These are phyloP conservation scores for Garrulus glandarius DNA, from an alignment of 2,797 vertebrate species.

Conservation along the genomic window DNA sequence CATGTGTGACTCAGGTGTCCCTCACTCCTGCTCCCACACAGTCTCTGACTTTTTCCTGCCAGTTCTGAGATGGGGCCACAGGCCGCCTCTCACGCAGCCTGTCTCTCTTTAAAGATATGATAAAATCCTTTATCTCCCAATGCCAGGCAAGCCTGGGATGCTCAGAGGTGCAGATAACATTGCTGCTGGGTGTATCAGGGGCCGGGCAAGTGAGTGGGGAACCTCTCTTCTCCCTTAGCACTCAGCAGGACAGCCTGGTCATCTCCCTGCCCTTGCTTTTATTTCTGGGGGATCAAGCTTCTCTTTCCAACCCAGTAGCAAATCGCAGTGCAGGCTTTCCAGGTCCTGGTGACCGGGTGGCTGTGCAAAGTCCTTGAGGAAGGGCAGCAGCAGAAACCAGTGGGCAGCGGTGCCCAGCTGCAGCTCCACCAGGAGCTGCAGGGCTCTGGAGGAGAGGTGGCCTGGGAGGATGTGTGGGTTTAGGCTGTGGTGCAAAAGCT, in stretches of 20 bases:
- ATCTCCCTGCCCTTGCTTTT: neutral
- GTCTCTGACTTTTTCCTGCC: neutral
- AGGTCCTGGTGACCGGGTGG: neutral
- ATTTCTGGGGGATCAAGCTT: neutral
- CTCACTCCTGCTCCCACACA: fast-evolving
- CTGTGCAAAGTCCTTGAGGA: neutral
- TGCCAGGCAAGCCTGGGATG: neutral
- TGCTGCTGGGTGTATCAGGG: fast-evolving
- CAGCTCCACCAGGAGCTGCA: neutral
- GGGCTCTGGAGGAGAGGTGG: neutral
- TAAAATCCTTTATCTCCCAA: neutral
- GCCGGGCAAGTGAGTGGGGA: fast-evolving
- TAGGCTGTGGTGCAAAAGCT: neutral
- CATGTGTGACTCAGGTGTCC: neutral
- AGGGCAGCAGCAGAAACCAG: neutral
- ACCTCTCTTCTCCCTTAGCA: neutral
- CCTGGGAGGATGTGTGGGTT: neutral
- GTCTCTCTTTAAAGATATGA: neutral
- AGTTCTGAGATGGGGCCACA: neutral
- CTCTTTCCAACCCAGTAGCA: fast-evolving
- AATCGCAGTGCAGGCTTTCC: fast-evolving
- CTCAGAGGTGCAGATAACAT: neutral
- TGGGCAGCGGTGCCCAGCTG: fast-evolving
- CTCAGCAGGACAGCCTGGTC: neutral
- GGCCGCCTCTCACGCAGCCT: fast-evolving